Percentiles rank a stretch among this genome's conserved stretches.
These are phyloP conservation scores for Mercenaria mercenaria DNA, from an alignment of 1,140 invertebrate genomes.

Conservation along the genomic window DNA sequence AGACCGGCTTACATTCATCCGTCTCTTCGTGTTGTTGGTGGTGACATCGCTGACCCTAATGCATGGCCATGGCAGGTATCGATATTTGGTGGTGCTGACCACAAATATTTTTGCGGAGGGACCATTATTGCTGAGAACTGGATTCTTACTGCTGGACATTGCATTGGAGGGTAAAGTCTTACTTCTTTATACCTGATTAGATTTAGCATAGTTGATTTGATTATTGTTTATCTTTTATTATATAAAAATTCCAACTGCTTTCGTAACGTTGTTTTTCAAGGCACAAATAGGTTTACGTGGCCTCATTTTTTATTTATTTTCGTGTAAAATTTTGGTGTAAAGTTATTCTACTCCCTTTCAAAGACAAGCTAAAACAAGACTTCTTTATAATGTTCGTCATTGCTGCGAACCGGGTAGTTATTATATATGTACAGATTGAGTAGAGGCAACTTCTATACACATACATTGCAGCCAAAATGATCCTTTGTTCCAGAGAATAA, in stretches of 20 bases:
- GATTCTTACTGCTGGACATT: constrained; percentile 91
- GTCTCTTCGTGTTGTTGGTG: constrained; percentile 74
- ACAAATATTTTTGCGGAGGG: constrained; percentile 89
- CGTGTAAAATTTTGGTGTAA: no score
- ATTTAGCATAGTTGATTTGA: not conserved
- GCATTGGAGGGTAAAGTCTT: constrained; percentile 85
- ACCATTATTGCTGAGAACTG: constrained; percentile 88
- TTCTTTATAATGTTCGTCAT: no score
- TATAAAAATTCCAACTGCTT: no score
- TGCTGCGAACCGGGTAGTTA: no score
- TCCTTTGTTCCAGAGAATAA: no score
- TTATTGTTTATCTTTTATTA: not conserved
- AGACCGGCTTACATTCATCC: constrained; percentile 72
- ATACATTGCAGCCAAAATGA: no score
- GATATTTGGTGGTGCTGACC: constrained; percentile 71
- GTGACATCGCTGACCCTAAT: constrained; percentile 72
- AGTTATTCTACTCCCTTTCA: no score
- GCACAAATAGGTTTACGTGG: no score
- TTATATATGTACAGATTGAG: no score
- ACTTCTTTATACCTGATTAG: not conserved
- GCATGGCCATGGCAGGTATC: constrained; percentile 78
- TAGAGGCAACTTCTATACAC: no score
- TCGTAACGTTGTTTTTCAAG: not conserved
- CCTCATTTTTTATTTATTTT: no score
- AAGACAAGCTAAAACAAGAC: no score